Evolutionary conservation across 37 sponge, comb jelly and placozoan genomes (phyloP).

Genomic region (Lycopodina hypogea): DNA sequence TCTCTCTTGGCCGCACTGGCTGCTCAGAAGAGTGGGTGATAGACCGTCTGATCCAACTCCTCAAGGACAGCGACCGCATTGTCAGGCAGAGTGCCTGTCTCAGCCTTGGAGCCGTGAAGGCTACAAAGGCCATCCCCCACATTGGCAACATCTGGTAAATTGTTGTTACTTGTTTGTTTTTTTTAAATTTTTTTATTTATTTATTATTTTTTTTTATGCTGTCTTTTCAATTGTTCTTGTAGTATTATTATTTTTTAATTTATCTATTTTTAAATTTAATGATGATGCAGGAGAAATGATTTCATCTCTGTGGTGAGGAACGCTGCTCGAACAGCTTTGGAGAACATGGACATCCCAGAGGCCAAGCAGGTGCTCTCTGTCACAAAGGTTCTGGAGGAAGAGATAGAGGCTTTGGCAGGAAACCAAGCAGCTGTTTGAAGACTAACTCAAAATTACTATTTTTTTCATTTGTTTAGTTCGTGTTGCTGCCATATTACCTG

Average conservation of each 20-base stretch:
- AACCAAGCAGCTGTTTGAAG: conserved; percentile 34
- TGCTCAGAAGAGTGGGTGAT: conserved; percentile 42
- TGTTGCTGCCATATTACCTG: no score
- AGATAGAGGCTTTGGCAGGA: conserved; percentile 61
- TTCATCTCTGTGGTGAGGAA: conserved; percentile 90
- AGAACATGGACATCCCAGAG: conserved; percentile 78
- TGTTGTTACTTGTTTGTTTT: not conserved
- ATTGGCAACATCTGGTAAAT: conserved; percentile 80
- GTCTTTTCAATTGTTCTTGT: not conserved
- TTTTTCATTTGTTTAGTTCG: not conserved
- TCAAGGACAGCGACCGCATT: conserved; percentile 86
- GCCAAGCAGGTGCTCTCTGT: conserved; percentile 79
- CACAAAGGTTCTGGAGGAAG: conserved; percentile 69
- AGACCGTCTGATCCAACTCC: conserved; percentile 54
- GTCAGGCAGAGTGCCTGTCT: conserved; percentile 94
- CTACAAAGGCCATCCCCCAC: conserved; percentile 64
- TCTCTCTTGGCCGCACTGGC: conserved; percentile 88
- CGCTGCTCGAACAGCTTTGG: conserved; percentile 90
- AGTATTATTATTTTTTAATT: not conserved
- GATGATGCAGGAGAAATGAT: conserved; percentile 85
- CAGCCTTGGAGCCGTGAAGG: conserved; percentile 83
- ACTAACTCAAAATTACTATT: not conserved
- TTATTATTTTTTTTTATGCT: no score
- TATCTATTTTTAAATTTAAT: no score
- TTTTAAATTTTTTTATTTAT: not conserved